Percentiles rank a stretch among this genome's conserved stretches.
phyloP scores from a whole-genome alignment of 2,888 invertebrate species.

The Molanna angustata region DNA sequence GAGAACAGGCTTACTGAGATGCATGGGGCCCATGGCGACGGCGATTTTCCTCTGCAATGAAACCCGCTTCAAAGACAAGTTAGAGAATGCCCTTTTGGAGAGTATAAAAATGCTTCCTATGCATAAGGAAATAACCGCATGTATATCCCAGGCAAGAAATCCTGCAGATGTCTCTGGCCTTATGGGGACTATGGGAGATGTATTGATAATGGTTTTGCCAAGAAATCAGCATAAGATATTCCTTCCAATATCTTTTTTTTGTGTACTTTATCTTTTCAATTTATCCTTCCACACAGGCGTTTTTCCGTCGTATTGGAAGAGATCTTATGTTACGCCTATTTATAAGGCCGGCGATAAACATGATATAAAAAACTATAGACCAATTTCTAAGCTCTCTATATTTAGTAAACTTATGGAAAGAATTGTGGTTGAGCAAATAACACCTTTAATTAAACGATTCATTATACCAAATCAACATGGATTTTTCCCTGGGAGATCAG shows the following conservation, averaged over 20 bases:
- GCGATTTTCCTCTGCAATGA: background rate
- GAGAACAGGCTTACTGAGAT: background rate
- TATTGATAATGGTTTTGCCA: background rate
- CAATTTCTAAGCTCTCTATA: no score
- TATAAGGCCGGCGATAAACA: no score
- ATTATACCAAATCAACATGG: no score
- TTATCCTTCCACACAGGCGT: no score
- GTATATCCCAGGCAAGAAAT: background rate
- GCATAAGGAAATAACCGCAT: background rate
- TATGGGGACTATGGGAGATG: background rate
- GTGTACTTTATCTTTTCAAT: no score
- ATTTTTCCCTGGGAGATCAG: no score
- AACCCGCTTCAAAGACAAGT: background rate
- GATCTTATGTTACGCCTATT: no score
- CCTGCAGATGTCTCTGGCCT: background rate
- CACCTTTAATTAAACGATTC: no score
- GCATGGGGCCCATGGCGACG: background rate
- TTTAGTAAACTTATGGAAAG: no score
- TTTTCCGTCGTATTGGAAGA: no score
- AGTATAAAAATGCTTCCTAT: conserved; percentile 3
- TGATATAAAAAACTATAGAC: no score
- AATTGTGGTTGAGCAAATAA: no score
- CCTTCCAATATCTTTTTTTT: background rate
- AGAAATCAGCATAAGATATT: conserved; percentile 1
- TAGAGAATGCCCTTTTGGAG: background rate